phyloP scores from a whole-genome alignment of 2,888 invertebrate genomes.

The Parthenolecanium corni region DNA sequence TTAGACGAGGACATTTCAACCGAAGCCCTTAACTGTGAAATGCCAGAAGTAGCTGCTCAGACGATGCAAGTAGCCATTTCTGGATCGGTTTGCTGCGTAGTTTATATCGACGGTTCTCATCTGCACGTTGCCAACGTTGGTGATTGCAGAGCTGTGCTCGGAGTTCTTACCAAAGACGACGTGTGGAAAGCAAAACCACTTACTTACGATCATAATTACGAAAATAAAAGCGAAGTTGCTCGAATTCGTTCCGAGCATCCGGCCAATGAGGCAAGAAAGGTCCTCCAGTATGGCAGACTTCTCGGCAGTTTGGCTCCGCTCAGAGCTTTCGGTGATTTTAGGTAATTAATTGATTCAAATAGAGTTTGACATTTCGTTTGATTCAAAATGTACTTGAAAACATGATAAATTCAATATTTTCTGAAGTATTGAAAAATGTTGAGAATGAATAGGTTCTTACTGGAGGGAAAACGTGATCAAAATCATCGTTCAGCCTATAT shows the following conservation, averaged over 20 bases:
- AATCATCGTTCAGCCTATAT: too few relatives aligned
- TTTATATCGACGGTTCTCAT: constrained; percentile 74
- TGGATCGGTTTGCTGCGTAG: constrained; percentile 82
- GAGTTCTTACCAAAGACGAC: constrained; percentile 39
- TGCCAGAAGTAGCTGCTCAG: constrained; percentile 45
- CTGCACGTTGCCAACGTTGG: constrained; percentile 85
- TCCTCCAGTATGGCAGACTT: constrained; percentile 75
- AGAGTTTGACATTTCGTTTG: too few relatives aligned
- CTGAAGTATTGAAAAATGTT: too few relatives aligned
- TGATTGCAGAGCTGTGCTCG: constrained; percentile 78
- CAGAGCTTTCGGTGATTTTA: constrained; percentile 86
- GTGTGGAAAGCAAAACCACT: constrained; percentile 67
- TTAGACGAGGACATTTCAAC: constrained; percentile 73
- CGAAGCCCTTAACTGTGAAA: constrained; percentile 52
- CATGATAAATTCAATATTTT: too few relatives aligned
- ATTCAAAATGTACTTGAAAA: too few relatives aligned
- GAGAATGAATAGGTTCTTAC: too few relatives aligned
- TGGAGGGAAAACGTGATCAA: too few relatives aligned
- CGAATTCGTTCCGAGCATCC: constrained; percentile 83
- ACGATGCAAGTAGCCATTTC: constrained; percentile 79
- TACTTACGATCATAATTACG: constrained; percentile 76
- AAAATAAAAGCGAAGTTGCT: constrained; percentile 74
- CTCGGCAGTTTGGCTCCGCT: constrained; percentile 89
- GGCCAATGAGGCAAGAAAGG: constrained; percentile 61
- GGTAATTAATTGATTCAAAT: too few relatives aligned